phyloP scores from a whole-genome alignment of 1,140 invertebrate species.

The Drosophila pseudoobscura region DNA sequence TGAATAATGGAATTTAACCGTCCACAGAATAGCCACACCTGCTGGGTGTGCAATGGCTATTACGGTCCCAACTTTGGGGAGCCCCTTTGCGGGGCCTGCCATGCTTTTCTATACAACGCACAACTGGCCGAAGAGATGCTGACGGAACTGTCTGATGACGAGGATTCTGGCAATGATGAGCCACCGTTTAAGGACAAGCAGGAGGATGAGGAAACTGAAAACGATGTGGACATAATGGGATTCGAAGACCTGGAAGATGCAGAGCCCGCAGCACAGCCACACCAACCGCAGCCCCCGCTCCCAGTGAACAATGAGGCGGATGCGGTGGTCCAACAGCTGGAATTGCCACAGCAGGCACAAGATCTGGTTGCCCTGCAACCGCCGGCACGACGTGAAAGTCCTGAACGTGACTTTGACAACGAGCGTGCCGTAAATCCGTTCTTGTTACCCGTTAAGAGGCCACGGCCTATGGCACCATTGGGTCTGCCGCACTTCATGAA shows the following conservation, averaged over 20 bases:
- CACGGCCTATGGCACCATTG: conserved; percentile 60
- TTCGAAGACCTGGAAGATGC: conserved; percentile 73
- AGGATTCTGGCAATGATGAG: conserved; percentile 97
- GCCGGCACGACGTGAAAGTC: conserved; percentile 27
- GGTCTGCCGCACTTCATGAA: conserved; percentile 69
- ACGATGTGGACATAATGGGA: conserved; percentile 75
- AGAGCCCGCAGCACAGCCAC: conserved; percentile 33
- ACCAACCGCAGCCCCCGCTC: conserved; percentile 16
- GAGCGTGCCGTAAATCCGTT: conserved; percentile 59
- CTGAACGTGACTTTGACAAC: conserved; percentile 61
- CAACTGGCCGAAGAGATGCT: conserved; percentile 74
- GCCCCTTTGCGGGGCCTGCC: conserved; percentile 96
- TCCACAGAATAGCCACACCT: conserved; percentile 83
- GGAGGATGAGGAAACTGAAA: conserved; percentile 84
- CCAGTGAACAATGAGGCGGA: conserved; percentile 4
- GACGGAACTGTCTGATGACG: conserved; percentile 92
- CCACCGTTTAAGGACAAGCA: conserved; percentile 86
- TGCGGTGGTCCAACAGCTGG: conserved; percentile 3
- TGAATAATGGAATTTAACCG: conserved; percentile 13
- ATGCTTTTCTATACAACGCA: conserved; percentile 94
- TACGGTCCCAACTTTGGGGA: conserved; percentile 96
- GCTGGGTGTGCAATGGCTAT: conserved; percentile 94
- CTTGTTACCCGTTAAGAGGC: conserved; percentile 70
- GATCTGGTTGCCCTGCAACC: conserved; percentile 11
- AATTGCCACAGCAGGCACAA: conserved; percentile 11